Evolutionary conservation across 1,140 invertebrate genomes (phyloP).

Genomic region (Cydia strobilella): DNA sequence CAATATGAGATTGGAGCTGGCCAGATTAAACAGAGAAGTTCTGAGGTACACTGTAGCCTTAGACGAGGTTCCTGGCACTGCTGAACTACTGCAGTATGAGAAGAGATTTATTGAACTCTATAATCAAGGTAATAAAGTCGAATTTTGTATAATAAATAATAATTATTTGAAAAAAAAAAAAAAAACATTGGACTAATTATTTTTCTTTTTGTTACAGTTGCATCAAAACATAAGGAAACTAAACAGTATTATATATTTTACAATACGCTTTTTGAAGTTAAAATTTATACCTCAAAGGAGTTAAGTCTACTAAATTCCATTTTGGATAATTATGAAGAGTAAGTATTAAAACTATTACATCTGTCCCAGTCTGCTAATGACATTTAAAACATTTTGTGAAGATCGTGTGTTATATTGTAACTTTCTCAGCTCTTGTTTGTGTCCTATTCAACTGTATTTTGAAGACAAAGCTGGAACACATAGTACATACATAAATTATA

Average conservation of each 20-base stretch:
- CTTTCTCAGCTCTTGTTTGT: no score
- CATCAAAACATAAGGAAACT: slow-evolving; percentile 96
- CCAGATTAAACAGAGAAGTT: slow-evolving; percentile 91
- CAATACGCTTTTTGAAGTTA: slow-evolving; percentile 97
- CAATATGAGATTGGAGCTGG: slow-evolving; percentile 82
- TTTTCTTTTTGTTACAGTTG: slow-evolving; percentile 84
- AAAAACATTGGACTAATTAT: background rate
- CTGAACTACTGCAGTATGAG: slow-evolving; percentile 97
- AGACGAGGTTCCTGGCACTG: slow-evolving; percentile 96
- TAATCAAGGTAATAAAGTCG: slow-evolving; percentile 89
- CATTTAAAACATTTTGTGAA: no score
- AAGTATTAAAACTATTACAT: slow-evolving; percentile 72
- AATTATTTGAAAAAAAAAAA: background rate
- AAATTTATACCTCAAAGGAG: slow-evolving; percentile 95
- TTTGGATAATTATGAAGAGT: slow-evolving; percentile 95
- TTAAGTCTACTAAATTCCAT: slow-evolving; percentile 96
- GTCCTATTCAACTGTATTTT: no score
- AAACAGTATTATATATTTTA: slow-evolving; percentile 98
- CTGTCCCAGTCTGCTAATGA: slow-evolving; percentile 33
- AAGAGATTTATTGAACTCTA: slow-evolving; percentile 97
- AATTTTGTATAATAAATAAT: background rate
- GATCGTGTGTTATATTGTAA: no score
- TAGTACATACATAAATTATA: no score
- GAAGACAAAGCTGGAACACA: background rate
- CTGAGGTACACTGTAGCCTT: slow-evolving; percentile 86